Conservation (phyloP, 2,113 vertebrate genomes). For the Perca fluviatilis region DNA sequence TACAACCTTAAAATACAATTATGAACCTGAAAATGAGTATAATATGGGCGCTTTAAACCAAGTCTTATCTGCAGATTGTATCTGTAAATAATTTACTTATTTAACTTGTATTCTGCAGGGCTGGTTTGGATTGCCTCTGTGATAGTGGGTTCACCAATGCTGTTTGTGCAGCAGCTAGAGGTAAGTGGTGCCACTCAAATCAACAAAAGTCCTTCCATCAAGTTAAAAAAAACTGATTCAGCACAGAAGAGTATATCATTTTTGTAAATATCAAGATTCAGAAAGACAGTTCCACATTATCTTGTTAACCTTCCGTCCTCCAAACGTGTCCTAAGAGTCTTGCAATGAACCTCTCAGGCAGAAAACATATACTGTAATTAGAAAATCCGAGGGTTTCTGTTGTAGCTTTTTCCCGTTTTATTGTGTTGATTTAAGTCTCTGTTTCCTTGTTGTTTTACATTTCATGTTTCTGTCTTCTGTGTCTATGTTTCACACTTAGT, state of each 20-base stretch:
- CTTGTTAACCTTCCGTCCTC: not conserved
- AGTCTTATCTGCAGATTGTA: not conserved
- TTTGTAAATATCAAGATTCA: not conserved
- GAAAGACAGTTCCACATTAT: not conserved
- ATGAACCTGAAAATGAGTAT: too few species aligned
- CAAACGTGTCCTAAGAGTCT: not conserved
- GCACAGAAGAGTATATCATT: not conserved
- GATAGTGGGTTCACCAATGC: constrained; percentile 87
- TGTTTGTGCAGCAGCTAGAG: constrained; percentile 88
- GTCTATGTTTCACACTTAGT: too few species aligned
- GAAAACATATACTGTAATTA: not conserved
- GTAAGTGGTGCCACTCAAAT: constrained; percentile 61
- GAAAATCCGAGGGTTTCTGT: not conserved
- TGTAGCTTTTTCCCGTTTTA: too few species aligned
- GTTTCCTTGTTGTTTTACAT: too few species aligned
- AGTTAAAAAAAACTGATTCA: too few species aligned
- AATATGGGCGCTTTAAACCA: too few species aligned
- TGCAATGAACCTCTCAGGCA: not conserved
- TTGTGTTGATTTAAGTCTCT: too few species aligned
- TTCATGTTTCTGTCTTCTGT: too few species aligned
- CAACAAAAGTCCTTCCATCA: too few species aligned
- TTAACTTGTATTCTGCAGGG: constrained; percentile 67
- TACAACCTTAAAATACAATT: too few species aligned
- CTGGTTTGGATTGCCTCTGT: constrained; percentile 86
- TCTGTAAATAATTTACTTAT: not conserved